These are phyloP conservation scores for Agriopis leucophaearia DNA, from an alignment of 2,888 invertebrate species.

Conservation along the genomic window DNA sequence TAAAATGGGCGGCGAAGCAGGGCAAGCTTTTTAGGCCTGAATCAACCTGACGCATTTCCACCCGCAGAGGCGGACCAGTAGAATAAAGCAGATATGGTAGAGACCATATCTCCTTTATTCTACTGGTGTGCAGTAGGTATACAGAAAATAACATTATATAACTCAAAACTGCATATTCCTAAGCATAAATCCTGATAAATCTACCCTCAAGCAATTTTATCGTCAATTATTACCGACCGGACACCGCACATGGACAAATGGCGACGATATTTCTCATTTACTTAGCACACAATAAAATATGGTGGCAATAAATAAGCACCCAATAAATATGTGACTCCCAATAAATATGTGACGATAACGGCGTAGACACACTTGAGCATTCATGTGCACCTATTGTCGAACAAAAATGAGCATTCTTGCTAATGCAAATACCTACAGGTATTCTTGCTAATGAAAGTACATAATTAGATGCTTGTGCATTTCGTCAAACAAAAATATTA, in stretches of 20 bases:
- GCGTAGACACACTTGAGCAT: background rate
- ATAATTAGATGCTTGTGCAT: too few relatives aligned
- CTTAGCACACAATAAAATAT: conserved; percentile 42
- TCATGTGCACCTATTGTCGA: background rate
- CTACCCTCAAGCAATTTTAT: conserved; percentile 40
- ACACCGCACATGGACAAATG: conserved; percentile 45
- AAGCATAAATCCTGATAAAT: conserved; percentile 19
- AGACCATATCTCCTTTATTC: background rate
- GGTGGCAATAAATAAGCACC: conserved; percentile 23
- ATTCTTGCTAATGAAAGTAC: too few relatives aligned
- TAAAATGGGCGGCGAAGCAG: too few relatives aligned
- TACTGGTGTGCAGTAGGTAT: background rate
- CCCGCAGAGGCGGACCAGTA: too few relatives aligned
- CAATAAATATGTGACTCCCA: conserved; percentile 20
- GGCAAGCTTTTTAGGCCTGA: too few relatives aligned
- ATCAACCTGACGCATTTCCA: too few relatives aligned
- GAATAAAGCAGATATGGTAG: too few relatives aligned
- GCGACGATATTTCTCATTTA: conserved; percentile 38
- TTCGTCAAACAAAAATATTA: too few relatives aligned
- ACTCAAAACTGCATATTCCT: conserved; percentile 5
- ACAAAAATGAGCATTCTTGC: background rate
- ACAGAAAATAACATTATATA: too few relatives aligned
- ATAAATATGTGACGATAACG: conserved; percentile 12
- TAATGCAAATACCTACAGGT: too few relatives aligned
- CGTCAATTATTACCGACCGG: conserved; percentile 51